Evolutionary conservation across 1,140 invertebrate genomes (phyloP), one percentile per base, ranked within the genome.

Genomic region (Saccostrea glomerata): DNA sequence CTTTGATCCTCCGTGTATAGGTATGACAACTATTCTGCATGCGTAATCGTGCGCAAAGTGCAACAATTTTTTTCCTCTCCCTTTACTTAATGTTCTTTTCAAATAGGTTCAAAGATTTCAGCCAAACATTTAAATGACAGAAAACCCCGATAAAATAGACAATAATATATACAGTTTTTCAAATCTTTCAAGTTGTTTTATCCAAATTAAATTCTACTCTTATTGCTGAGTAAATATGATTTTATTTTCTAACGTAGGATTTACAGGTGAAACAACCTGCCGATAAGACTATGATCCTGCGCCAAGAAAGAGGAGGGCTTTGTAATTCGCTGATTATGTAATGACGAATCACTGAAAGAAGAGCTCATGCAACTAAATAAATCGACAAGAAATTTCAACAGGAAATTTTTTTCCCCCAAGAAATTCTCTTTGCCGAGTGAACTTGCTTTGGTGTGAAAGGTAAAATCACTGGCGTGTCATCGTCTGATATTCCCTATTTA

Each of bases 291-390:
- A 36, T 23, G 70, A 77, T 36, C 70, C 70, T 9, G 30, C 23
- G 70, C 70, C 70, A 77, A 77, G 70, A 77, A 77, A 77, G 70
- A 77, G 70, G 70, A 77, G 70, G 70, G 25, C 20, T 77, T 77
- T 30, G 70, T 77, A 77, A 77, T 77, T 77, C 15, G 70, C 70
- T 77, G 70, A 77, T 77, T 77, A 77, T 77, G 70, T 77, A 77
- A 77, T 77, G 70, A 77, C 25, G 30, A 77, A 77, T 25, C 70
- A 77, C 70, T 47, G 30, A 36, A 36, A 77, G 25, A 36, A 36
- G 66, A 30, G 70, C 70, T 25, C n/a, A 20, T 63, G 58, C 58
- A 63, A 63, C 58, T 63, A n/a, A 63, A 63, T 63, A 63, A 63
- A 63, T 63, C 58, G 58, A 63, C 58, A 63, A 17, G 58, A 63